These are phyloP conservation scores for Melinopterus prodromus DNA, from an alignment of 2,888 invertebrate species.

Conservation along the genomic window DNA sequence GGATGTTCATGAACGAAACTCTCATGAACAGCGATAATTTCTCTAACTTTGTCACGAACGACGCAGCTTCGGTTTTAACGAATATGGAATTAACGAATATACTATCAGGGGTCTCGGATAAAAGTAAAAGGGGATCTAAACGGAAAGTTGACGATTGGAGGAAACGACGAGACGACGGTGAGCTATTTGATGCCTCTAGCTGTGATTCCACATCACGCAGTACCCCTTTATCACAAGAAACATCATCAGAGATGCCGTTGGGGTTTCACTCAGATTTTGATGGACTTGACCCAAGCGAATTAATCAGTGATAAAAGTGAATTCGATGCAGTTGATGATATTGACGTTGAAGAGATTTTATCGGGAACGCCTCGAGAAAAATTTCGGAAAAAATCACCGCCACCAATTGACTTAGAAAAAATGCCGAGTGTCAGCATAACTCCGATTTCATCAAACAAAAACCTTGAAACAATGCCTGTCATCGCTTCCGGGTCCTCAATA, in stretches of 20 bases:
- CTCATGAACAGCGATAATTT: slow-evolving; percentile 57
- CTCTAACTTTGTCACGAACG: slow-evolving; percentile 54
- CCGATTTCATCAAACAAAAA: slow-evolving; percentile 59
- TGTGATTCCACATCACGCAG: slow-evolving; percentile 70
- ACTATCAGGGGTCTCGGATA: slow-evolving; percentile 47
- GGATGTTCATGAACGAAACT: slow-evolving; percentile 57
- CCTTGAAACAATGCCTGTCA: slow-evolving; percentile 28
- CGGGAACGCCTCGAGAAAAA: slow-evolving; percentile 59
- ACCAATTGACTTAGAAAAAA: slow-evolving; percentile 65
- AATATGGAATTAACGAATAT: slow-evolving; percentile 57
- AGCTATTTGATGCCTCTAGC: slow-evolving; percentile 69
- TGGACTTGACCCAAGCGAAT: slow-evolving; percentile 69
- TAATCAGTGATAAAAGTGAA: slow-evolving; percentile 63
- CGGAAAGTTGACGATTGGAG: slow-evolving; percentile 70
- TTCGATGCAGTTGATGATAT: slow-evolving; percentile 69
- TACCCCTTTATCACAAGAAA: slow-evolving; percentile 63
- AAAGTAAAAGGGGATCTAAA: slow-evolving; percentile 63
- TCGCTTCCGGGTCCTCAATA: slow-evolving; percentile 69
- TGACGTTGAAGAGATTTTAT: slow-evolving; percentile 67
- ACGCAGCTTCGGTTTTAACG: slow-evolving; percentile 47
- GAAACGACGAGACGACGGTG: slow-evolving; percentile 66
- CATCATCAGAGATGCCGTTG: slow-evolving; percentile 61
- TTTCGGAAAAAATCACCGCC: slow-evolving; percentile 63
- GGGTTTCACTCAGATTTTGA: slow-evolving; percentile 71
- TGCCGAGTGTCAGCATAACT: slow-evolving; percentile 72